phyloP scores from a whole-genome alignment of 2,888 invertebrate genomes.

The Carcina quercana region DNA sequence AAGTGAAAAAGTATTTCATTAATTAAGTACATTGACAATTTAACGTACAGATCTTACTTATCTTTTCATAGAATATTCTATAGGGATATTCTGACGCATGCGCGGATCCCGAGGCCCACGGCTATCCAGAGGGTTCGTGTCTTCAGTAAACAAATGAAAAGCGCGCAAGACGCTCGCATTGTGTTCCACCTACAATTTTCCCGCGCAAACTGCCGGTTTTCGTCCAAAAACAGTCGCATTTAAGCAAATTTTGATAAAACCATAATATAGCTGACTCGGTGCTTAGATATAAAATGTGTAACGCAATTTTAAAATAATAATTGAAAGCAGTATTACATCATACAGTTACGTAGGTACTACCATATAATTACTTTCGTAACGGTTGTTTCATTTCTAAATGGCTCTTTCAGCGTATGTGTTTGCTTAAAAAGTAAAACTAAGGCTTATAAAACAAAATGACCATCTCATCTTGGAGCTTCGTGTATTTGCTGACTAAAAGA shows the following conservation, averaged over 20 bases:
- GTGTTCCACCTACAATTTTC: constrained; percentile 9
- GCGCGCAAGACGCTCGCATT: constrained; percentile 17
- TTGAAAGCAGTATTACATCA: constrained; percentile 5
- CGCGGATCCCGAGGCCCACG: constrained; percentile 18
- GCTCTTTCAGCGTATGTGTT: constrained; percentile 2
- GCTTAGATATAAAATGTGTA: background rate
- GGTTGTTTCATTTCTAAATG: constrained; percentile 5
- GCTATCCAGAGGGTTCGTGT: constrained; percentile 6
- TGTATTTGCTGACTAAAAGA: no score
- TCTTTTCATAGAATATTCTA: constrained; percentile 33
- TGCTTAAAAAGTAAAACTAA: constrained; percentile 2
- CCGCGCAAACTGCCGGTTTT: constrained; percentile 17
- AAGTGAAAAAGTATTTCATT: no score
- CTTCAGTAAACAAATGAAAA: constrained; percentile 24
- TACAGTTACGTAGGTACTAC: constrained; percentile 4
- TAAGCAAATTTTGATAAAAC: background rate
- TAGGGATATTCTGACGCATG: constrained; percentile 32
- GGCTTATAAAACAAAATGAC: no score
- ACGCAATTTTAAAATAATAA: background rate
- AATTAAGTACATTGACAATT: constrained; percentile 18
- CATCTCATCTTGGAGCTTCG: no score
- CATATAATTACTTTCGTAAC: constrained; percentile 7
- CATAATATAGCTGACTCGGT: background rate
- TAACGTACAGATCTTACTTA: constrained; percentile 21
- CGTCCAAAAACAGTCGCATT: background rate